These are phyloP conservation scores for Aphaenogaster ashmeadi DNA, from an alignment of 1,140 invertebrate genomes.

Conservation along the genomic window DNA sequence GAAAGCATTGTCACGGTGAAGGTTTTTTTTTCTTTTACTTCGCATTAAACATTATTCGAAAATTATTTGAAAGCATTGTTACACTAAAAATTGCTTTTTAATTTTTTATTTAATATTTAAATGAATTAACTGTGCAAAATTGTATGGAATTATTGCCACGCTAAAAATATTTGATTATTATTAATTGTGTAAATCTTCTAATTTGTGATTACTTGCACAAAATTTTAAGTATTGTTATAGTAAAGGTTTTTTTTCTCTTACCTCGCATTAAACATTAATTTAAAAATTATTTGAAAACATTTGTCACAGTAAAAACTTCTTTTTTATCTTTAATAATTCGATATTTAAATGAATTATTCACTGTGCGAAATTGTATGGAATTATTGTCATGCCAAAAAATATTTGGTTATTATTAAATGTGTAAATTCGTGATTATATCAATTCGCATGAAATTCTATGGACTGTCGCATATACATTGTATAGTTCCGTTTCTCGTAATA, in stretches of 20 bases:
- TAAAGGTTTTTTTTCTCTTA: neutral
- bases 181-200: no score
- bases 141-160: neutral
- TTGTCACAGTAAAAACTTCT: neutral
- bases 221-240: neutral
- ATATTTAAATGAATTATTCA: neutral
- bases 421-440: neutral
- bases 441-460: neutral
- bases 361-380: neutral
- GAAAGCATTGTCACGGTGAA: constrained; percentile 82
- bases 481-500: neutral
- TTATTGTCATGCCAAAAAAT: neutral
- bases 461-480: neutral
- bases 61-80: neutral
- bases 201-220: no score
- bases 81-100: no score
- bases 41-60: neutral
- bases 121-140: no score
- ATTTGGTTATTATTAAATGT: neutral
- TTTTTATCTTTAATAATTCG: neutral
- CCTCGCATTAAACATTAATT: no score
- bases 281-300: neutral
- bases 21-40: constrained; percentile 76
- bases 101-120: no score
- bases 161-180: neutral